Base-by-base conservation (phyloP, 2,888 invertebrate species). In the Trachelus troglodyta region DNA sequence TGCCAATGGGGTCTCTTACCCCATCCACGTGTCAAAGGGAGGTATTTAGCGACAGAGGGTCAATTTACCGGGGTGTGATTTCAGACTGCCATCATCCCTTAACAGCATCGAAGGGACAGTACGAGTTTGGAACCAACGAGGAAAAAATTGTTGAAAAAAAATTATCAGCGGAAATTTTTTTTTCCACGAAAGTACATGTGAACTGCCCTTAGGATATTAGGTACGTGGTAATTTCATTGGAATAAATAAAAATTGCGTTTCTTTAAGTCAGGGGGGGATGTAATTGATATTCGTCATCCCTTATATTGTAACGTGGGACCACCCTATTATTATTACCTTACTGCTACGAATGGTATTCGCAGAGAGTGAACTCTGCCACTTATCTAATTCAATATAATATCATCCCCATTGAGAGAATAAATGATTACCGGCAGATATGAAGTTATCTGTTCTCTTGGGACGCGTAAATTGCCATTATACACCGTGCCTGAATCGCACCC, bases 351-450 rank as follows among this genome's bases (percentile, higher is more conserved):
- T 15, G 40, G 40, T 15, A 40, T 15, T 74, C 75, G 74, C 73
- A 30, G 35, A 37, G 75, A 68, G 15, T 69, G 75, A 73, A 75
- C 78, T 81, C 77, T 80, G 79, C 80, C 83, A 87, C 87, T 89
- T 90, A 91, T 91, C 90, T 90, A 90, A 91, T 91, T 91, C 88
- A 90, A 91, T 91, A 90, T 90, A 90, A 90, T 90, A 90, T 89
- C 89, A 85, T 85, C 86, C 80, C 85, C 90, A 89, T 89, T 89
- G 87, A 88, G 90, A 88, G 90, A 90, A 89, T 91, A 90, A 91
- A 90, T 90, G 89, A 91, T 91, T 89, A 89, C 89, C 86, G 87
- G 86, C 82, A 90, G 91, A 91, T 91, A 91, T 86, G 88, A 90
- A 90, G 91, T 90, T 91, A 91, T 91, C 91, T 90, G 87, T 87